Base-by-base conservation (phyloP, 2,888 invertebrate genomes). In the Pristionchus arcanus region DNA sequence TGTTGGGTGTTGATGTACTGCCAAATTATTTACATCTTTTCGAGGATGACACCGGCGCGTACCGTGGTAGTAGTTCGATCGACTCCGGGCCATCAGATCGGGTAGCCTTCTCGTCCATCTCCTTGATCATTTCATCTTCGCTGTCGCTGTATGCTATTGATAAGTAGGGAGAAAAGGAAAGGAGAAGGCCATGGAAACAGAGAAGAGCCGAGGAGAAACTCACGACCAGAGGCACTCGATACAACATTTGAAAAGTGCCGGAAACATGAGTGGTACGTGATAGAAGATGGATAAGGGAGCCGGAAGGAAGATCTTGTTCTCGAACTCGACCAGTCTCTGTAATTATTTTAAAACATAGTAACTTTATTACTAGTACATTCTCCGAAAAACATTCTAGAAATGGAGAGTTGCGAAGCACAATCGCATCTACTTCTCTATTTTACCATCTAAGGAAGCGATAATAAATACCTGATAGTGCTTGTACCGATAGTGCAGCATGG, bases 401-500 rank as follows among this genome's bases (percentile, higher is more conserved):
- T n/a, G n/a, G n/a, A n/a, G n/a, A n/a, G n/a, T n/a, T n/a, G n/a
- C n/a, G n/a, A n/a, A n/a, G n/a, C n/a, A n/a, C n/a, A n/a, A n/a
- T n/a, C n/a, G n/a, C n/a, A n/a, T n/a, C n/a, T n/a, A n/a, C n/a
- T n/a, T n/a, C n/a, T n/a, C n/a, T n/a, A n/a, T n/a, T n/a, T n/a
- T n/a, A n/a, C n/a, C n/a, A n/a, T n/a, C n/a, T n/a, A n/a, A n/a
- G n/a, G n/a, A n/a, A n/a, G n/a, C n/a, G n/a, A 34, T 2, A 19
- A 31, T 42, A 42, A 42, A 1, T 28, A 88, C 87, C 74, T 88
- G 87, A 34, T 92, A 92, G 83, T 91, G 90, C 77, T 91, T 91
- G 71, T 91, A 91, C 77, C 92, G 91, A 91, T 92, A 92, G 88
- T 92, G 92, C 90, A 92, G 91, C 77, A 91, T 91, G 42, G 91